Evolutionary conservation across 1,140 invertebrate species (phyloP).

Genomic region (Magallana gigas): DNA sequence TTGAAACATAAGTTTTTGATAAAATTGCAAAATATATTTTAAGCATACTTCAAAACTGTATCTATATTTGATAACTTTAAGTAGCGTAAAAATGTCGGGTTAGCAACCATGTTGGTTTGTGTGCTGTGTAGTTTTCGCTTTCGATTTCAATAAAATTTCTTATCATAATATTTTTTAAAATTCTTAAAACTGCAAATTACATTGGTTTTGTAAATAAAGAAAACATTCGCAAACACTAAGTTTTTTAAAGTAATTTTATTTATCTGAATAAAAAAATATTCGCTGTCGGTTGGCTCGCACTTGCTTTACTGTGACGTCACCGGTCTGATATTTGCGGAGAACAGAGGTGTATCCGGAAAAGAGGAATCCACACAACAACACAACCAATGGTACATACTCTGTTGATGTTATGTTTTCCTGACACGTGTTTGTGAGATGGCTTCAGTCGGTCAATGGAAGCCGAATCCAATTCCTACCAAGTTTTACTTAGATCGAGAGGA

Average conservation of each 20-base stretch:
- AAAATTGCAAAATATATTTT: too few relatives aligned
- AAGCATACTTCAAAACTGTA: too few relatives aligned
- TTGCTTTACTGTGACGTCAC: slow-evolving; percentile 67
- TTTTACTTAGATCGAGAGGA: slow-evolving; percentile 19
- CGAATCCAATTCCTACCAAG: slow-evolving; percentile 18
- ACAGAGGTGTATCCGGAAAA: slow-evolving; percentile 55
- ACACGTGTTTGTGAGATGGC: slow-evolving; percentile 57
- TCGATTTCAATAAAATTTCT: neutral
- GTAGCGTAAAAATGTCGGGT: too few relatives aligned
- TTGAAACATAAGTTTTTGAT: neutral
- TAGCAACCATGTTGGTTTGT: too few relatives aligned
- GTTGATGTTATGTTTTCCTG: slow-evolving; percentile 50
- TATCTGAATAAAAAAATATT: neutral
- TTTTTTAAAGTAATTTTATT: too few relatives aligned
- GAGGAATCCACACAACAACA: slow-evolving; percentile 40
- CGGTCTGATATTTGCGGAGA: slow-evolving; percentile 19
- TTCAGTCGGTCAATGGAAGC: slow-evolving; percentile 66
- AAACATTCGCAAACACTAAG: too few relatives aligned
- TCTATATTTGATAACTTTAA: too few relatives aligned
- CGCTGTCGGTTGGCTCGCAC: slow-evolving; percentile 49
- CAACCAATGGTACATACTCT: slow-evolving; percentile 5
- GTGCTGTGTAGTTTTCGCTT: neutral
- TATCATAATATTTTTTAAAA: too few relatives aligned
- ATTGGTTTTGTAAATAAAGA: too few relatives aligned
- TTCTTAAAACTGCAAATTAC: too few relatives aligned